Base-by-base conservation (phyloP, 2,113 vertebrate species). In the Ammodytes dubius region DNA sequence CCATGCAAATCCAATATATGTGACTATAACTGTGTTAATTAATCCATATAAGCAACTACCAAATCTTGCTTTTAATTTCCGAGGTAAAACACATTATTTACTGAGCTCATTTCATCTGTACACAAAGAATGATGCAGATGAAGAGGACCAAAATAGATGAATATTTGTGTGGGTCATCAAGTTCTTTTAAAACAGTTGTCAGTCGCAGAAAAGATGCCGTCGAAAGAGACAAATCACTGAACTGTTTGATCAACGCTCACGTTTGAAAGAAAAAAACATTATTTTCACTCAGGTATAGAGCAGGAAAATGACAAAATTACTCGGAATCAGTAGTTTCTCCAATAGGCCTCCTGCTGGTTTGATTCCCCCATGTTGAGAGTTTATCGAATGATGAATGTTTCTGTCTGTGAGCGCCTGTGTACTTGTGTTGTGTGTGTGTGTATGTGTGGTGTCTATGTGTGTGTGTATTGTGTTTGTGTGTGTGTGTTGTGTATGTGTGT, bases 141-240 rank as follows among this genome's bases (percentile, higher is more conserved):
- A 89, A 77, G 56, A 77, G 72, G 83, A 88, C 82, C 27, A 53
- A 93, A 93, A 93, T 93, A 93, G 93, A 86, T 53, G 74, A 89
- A 89, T 80, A 53, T 88, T 65, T 13, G 70, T 58, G 84, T 66
- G 79, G 91, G 91, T 92, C 91, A 92, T 0, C 45, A 67, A 79
- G 69, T 74, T 83, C 59, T 72, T 87, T 70, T 53, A 79, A 84
- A 87, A 52, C 14, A 35, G 43, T 61, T 78, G 83, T 56, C 2
- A 76, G 40, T 61, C 17, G 47, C 47, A 19, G 75, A 52, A 77
- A 27, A 80, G 50, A 85, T 66, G 52, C 52, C 37, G 64, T 57
- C 67, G 76, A 68, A 70, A 52, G 67, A 84, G 77, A 85, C 5
- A 70, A 76, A 77, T 86, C 77, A 83, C 10, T 78, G 12, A 79